phyloP scores from a whole-genome alignment of 2,888 invertebrate species.

The Pheosia tremula region DNA sequence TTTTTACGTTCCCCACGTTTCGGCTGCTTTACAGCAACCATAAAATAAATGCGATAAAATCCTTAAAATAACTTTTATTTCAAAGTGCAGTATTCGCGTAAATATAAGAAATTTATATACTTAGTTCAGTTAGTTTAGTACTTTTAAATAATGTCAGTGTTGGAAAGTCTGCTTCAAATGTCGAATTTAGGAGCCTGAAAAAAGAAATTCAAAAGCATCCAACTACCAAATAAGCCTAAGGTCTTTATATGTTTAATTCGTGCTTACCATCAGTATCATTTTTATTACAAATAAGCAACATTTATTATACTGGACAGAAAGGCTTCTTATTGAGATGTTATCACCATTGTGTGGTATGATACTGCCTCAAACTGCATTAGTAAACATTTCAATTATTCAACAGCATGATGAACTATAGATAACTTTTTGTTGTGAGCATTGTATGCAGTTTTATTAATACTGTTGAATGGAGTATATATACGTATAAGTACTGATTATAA shows the following conservation, averaged over 20 bases:
- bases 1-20: too few species aligned
- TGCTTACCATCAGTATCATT: neutral
- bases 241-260: neutral
- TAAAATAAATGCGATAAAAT: too few species aligned
- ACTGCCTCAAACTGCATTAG: neutral
- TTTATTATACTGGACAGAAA: neutral
- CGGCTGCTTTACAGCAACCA: too few species aligned
- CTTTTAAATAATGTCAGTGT: too few species aligned
- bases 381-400: constrained; percentile 16
- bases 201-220: neutral
- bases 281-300: neutral
- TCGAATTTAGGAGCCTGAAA: neutral
- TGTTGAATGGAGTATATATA: neutral
- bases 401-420: constrained; percentile 13
- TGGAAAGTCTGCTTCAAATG: too few species aligned
- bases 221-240: neutral
- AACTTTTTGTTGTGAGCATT: constrained; percentile 7
- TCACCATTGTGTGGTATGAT: neutral
- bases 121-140: too few species aligned
- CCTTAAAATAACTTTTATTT: too few species aligned
- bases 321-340: constrained; percentile 8
- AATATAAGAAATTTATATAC: too few species aligned
- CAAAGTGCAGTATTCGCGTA: too few species aligned
- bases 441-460: constrained; percentile 5
- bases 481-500: neutral